phyloP scores from a whole-genome alignment of 2,797 vertebrate species.

The Argyrosomus regius region DNA sequence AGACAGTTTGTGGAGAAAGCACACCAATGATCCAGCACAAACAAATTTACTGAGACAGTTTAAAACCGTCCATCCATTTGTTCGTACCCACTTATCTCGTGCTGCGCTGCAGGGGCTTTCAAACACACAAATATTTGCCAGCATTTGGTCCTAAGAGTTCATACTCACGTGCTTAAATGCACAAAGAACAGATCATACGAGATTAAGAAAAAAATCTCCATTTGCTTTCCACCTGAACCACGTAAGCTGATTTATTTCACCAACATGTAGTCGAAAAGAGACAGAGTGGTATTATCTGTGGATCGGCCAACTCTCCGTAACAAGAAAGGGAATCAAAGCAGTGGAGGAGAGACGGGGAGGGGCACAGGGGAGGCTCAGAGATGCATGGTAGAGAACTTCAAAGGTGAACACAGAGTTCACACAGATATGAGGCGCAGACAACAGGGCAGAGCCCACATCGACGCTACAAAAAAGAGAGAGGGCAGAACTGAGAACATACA shows the following conservation, averaged over 20 bases:
- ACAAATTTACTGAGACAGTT: conserved; percentile 25
- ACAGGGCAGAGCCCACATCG: conserved; percentile 65
- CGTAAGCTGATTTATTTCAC: not conserved
- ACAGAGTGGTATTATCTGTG: conserved; percentile 62
- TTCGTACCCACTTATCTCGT: not conserved
- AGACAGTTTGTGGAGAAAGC: conserved; percentile 40
- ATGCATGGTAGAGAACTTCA: conserved; percentile 71
- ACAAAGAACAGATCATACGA: conserved; percentile 1
- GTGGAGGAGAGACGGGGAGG: conserved; percentile 47
- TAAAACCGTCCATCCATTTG: not conserved
- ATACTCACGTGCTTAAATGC: conserved; percentile 10
- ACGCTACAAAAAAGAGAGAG: conserved; percentile 51
- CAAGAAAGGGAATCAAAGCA: conserved; percentile 74
- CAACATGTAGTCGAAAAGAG: conserved; percentile 24
- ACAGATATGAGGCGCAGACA: conserved; percentile 73
- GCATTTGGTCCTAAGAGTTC: not conserved
- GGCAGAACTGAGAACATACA: conserved; percentile 56
- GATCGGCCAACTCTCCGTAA: conserved; percentile 65
- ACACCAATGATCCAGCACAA: conserved; percentile 29
- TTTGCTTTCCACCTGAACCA: conserved; percentile 34
- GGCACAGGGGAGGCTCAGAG: conserved; percentile 33
- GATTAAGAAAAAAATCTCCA: not conserved
- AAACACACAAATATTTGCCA: not conserved
- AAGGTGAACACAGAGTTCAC: conserved; percentile 76
- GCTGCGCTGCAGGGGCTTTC: not conserved